These are phyloP conservation scores for Papilio glaucus DNA, from an alignment of 1,140 invertebrate genomes.

Conservation along the genomic window DNA sequence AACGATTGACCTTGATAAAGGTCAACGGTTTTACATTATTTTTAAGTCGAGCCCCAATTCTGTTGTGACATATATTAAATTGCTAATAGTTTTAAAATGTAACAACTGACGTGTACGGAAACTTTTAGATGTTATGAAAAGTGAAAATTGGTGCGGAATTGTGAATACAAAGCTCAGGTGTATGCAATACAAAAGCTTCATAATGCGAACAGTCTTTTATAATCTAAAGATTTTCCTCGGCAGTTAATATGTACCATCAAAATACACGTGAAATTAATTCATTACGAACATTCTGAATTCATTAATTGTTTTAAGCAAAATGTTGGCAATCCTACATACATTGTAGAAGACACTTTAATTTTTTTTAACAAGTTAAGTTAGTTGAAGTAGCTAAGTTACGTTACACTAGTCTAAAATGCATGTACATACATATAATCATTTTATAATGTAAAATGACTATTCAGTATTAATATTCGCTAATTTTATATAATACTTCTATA, in stretches of 20 bases:
- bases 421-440: not conserved
- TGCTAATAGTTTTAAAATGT: not conserved
- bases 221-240: not conserved
- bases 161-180: slow-evolving; percentile 17
- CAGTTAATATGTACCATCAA: not conserved
- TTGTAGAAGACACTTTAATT: not conserved
- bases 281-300: not conserved
- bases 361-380: too few relatives aligned
- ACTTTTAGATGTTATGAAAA: slow-evolving; percentile 2
- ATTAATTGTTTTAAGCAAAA: not conserved
- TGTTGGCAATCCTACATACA: slow-evolving; percentile 14
- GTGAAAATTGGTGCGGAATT: not conserved
- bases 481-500: too few relatives aligned
- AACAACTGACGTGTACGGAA: not conserved
- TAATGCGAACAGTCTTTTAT: not conserved
- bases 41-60: too few relatives aligned
- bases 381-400: too few relatives aligned
- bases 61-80: too few relatives aligned
- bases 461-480: too few relatives aligned
- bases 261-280: not conserved
- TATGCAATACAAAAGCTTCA: not conserved
- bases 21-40: too few relatives aligned
- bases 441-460: not conserved
- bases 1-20: too few relatives aligned
- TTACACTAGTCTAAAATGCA: not conserved